Evolutionary conservation across 2,113 vertebrate genomes (phyloP).

Genomic region (Mola mola): DNA sequence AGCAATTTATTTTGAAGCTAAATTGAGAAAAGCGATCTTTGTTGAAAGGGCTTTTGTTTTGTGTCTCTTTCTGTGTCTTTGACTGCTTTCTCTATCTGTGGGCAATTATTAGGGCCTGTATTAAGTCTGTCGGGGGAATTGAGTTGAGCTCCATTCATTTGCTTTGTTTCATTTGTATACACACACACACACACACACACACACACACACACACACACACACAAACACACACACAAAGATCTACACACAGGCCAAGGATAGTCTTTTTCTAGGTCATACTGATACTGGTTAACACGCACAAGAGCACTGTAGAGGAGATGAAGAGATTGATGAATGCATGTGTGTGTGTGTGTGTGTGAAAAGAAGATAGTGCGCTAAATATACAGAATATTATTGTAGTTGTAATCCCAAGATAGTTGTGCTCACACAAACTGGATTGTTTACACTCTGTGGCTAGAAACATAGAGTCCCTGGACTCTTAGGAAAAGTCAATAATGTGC

Average conservation of each 20-base stretch:
- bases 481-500: slow-evolving; percentile 48
- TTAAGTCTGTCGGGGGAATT: slow-evolving; percentile 80
- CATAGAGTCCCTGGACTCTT: slow-evolving; percentile 42
- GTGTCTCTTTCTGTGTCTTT: slow-evolving; percentile 61
- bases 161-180: slow-evolving; percentile 71
- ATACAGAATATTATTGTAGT: slow-evolving; percentile 35
- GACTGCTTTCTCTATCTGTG: slow-evolving; percentile 71
- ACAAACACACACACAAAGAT: slow-evolving; percentile 34
- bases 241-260: slow-evolving; percentile 65
- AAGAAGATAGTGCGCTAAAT: slow-evolving; percentile 23
- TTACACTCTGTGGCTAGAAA: slow-evolving; percentile 10
- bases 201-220: slow-evolving; percentile 26
- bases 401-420: slow-evolving; percentile 23
- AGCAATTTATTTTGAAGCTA: slow-evolving; percentile 69
- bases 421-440: slow-evolving; percentile 29
- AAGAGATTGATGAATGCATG: slow-evolving; percentile 29
- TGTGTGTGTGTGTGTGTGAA: slow-evolving; percentile 14
- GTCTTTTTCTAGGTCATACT: slow-evolving; percentile 63
- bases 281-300: slow-evolving; percentile 49
- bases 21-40: slow-evolving; percentile 65
- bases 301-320: slow-evolving; percentile 30
- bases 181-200: slow-evolving; percentile 37
- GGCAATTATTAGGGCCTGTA: slow-evolving; percentile 78
- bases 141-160: slow-evolving; percentile 80
- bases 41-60: slow-evolving; percentile 68